These are phyloP conservation scores for Heliconius hortense DNA, from an alignment of 2,888 invertebrate species.

Conservation along the genomic window DNA sequence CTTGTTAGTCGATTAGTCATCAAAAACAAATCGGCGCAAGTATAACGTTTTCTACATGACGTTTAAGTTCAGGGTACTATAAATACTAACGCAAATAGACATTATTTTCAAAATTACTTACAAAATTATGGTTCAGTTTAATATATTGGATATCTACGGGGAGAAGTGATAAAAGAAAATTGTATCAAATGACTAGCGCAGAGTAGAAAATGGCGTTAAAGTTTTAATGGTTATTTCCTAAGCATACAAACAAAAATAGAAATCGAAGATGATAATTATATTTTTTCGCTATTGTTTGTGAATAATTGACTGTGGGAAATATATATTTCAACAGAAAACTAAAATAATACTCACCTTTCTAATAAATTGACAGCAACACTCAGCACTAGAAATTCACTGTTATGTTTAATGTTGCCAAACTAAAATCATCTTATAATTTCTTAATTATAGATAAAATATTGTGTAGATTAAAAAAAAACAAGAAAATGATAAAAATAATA, in stretches of 20 bases:
- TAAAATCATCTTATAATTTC: not conserved
- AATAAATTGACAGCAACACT: constrained; percentile 72
- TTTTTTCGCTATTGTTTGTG: not conserved
- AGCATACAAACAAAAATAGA: constrained; percentile 34
- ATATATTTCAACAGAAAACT: constrained; percentile 40
- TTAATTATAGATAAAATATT: constrained; percentile 16
- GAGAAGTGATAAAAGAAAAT: constrained; percentile 55
- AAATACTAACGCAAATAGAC: not conserved
- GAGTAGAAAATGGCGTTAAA: constrained; percentile 77
- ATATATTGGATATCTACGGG: not conserved
- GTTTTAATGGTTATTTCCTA: constrained; percentile 57
- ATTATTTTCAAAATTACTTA: not conserved
- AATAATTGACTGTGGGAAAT: not conserved
- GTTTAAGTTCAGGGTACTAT: constrained; percentile 10
- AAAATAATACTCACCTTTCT: constrained; percentile 70
- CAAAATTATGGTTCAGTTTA: not conserved
- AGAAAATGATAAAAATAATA: not conserved
- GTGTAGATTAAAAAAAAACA: not conserved
- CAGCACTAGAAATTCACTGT: constrained; percentile 72
- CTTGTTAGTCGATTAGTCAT: constrained; percentile 64
- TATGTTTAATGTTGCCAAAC: constrained; percentile 49
- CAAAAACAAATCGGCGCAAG: constrained; percentile 54
- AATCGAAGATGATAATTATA: not conserved
- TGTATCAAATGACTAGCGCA: constrained; percentile 63
- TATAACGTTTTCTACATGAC: constrained; percentile 36